Percentiles rank a stretch among this genome's conserved stretches.
Conservation (phyloP, 2,113 vertebrate species). For the Peucedramus taeniatus region DNA sequence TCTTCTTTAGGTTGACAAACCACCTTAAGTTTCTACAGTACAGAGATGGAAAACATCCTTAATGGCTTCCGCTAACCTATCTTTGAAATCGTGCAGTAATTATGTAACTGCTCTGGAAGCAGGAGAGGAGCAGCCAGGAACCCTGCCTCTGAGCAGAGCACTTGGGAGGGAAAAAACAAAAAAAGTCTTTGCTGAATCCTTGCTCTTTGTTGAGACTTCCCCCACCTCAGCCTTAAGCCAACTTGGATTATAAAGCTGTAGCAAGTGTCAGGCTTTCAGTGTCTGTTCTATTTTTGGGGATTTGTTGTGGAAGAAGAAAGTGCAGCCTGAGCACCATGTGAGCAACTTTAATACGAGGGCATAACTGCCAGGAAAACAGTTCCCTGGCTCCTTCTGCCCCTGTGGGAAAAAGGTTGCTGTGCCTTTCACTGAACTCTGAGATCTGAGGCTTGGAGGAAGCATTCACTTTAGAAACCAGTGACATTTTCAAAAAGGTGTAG, state of each 20-base stretch:
- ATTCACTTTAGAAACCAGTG: neutral
- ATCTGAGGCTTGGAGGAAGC: neutral
- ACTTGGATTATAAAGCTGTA: neutral
- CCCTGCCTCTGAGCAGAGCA: neutral
- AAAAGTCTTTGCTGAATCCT: neutral
- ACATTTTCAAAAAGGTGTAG: neutral
- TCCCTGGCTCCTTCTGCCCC: neutral
- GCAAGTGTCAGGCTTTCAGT: conserved; percentile 1
- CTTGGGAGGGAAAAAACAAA: neutral
- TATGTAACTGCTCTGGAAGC: conserved; percentile 37
- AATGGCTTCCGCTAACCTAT: neutral
- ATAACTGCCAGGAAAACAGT: neutral
- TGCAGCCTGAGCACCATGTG: neutral
- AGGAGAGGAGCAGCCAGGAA: neutral
- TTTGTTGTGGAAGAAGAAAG: neutral
- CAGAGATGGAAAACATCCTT: conserved; percentile 37
- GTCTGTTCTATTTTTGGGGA: neutral
- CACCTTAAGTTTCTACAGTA: conserved; percentile 22
- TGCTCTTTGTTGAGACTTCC: neutral
- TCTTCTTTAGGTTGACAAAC: neutral
- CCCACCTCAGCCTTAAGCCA: neutral
- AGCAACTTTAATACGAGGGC: neutral
- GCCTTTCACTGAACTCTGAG: neutral
- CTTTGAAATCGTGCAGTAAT: conserved; percentile 31
- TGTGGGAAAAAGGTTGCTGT: neutral